Evolutionary conservation across 2,797 vertebrate species (phyloP).

Genomic region (Phoeniculus purpureus): DNA sequence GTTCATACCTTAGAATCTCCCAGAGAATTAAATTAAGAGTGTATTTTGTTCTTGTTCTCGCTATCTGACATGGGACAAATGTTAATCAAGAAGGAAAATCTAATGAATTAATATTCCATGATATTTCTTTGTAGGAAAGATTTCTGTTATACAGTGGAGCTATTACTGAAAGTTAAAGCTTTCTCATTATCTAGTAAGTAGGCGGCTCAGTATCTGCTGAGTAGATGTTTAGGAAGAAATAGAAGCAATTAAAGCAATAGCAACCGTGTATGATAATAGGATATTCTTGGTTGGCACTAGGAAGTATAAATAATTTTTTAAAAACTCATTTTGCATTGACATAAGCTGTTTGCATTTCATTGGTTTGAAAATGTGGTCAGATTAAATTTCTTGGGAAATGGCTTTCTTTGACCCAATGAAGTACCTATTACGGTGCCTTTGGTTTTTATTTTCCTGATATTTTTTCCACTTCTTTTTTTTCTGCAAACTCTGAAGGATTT

Average conservation of each 20-base stretch:
- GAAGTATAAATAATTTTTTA: neutral
- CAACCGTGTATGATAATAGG: neutral
- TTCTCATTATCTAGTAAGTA: conserved; percentile 15
- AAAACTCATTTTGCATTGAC: neutral
- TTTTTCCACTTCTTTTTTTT: conserved; percentile 11
- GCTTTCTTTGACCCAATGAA: neutral
- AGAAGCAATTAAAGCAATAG: conserved; percentile 24
- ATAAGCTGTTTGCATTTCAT: neutral
- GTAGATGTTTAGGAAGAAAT: conserved; percentile 31
- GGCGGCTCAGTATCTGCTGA: neutral
- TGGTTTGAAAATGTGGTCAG: conserved; percentile 16
- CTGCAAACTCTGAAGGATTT: neutral
- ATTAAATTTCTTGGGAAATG: conserved; percentile 4
- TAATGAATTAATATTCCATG: conserved; percentile 24
- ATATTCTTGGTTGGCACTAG: neutral
- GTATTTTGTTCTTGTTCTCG: neutral
- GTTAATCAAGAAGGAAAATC: neutral
- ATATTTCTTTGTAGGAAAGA: conserved; percentile 2
- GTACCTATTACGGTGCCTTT: neutral
- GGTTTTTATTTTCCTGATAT: neutral
- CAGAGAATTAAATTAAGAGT: neutral
- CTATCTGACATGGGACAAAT: neutral
- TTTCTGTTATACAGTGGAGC: neutral
- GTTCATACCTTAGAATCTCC: neutral
- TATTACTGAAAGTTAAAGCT: conserved; percentile 9